A percentile compares a stretch with the other conserved stretches of the same genome.
Conservation (phyloP, 2,797 vertebrate species). For the Myotis vivesi region DNA sequence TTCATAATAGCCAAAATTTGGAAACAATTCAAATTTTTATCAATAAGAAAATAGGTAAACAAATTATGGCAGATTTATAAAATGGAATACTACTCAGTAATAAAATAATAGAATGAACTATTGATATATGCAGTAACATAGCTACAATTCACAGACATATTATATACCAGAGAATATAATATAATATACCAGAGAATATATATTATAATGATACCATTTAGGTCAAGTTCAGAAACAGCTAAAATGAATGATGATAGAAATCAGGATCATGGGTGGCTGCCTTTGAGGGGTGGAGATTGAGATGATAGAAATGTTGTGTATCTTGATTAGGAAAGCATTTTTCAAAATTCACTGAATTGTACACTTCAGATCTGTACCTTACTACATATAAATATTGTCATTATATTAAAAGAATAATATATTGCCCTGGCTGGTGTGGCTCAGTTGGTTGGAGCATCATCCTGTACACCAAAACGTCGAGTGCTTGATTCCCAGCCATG, state of each 20-base stretch:
- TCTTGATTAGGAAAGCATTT: constrained; percentile 49
- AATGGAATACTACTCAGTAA: background rate
- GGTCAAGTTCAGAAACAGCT: constrained; percentile 42
- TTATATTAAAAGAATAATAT: background rate
- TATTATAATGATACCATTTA: constrained; percentile 1
- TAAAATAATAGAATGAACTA: background rate
- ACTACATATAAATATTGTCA: constrained; percentile 28
- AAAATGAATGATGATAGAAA: constrained; percentile 24
- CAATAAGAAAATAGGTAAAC: constrained; percentile 1
- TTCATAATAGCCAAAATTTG: constrained; percentile 21
- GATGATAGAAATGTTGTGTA: background rate
- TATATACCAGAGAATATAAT: background rate
- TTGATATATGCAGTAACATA: background rate
- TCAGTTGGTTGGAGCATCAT: background rate
- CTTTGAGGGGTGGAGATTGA: background rate
- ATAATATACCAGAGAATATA: background rate
- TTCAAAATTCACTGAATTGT: background rate
- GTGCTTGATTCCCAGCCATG: background rate
- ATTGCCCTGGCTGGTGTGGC: background rate
- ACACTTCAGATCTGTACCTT: background rate
- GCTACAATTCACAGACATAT: background rate
- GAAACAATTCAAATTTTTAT: background rate
- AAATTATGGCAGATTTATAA: constrained; percentile 19
- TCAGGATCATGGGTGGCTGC: background rate
- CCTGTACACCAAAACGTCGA: background rate